phyloP scores from a whole-genome alignment of 2,888 invertebrate species.

The Pyrocoelia pectoralis region DNA sequence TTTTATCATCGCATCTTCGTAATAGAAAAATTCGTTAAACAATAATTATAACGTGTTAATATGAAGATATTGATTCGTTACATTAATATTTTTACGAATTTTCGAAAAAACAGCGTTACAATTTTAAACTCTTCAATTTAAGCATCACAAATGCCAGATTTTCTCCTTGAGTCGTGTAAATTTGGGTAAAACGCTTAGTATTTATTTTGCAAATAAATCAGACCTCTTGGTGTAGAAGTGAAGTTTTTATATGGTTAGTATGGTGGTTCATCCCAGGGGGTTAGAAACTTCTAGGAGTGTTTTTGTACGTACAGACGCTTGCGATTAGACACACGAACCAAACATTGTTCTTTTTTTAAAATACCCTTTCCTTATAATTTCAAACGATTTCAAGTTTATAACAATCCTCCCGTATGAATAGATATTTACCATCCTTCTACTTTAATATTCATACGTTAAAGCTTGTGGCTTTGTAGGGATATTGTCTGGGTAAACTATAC shows the following conservation, averaged over 20 bases:
- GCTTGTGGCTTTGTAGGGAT: too few relatives aligned
- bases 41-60: too few relatives aligned
- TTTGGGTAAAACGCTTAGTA: constrained; percentile 6
- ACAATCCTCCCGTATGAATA: too few relatives aligned
- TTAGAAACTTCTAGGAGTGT: constrained; percentile 5
- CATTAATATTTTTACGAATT: too few relatives aligned
- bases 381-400: too few relatives aligned
- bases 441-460: too few relatives aligned
- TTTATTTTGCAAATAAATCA: constrained; percentile 13
- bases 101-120: neutral
- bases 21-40: neutral
- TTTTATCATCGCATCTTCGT: neutral
- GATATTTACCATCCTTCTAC: too few relatives aligned
- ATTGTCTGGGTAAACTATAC: too few relatives aligned
- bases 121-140: neutral
- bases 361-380: too few relatives aligned
- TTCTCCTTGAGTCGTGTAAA: neutral
- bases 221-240: constrained; percentile 2
- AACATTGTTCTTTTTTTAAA: neutral
- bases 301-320: constrained; percentile 6
- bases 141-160: neutral
- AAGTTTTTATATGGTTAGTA: constrained; percentile 11
- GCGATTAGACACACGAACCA: neutral
- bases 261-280: neutral
- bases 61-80: too few relatives aligned